Evolutionary conservation across 2,113 vertebrate species (phyloP).

Genomic region (Mesembrinibis cayennensis): DNA sequence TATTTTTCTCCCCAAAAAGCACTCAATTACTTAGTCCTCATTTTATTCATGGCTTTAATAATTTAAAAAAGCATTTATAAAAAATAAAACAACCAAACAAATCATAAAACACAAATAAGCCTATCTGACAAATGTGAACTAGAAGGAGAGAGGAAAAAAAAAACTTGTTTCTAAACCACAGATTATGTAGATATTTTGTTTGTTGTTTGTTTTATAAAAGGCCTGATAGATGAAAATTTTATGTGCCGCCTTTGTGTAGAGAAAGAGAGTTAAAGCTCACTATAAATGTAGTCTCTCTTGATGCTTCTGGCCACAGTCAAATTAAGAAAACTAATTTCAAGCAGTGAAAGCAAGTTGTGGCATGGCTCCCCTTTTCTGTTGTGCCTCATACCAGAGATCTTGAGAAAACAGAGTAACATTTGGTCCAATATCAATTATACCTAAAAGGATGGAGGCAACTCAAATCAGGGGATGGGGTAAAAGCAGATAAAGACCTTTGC

Average conservation of each 20-base stretch:
- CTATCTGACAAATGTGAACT: background rate
- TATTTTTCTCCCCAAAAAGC: background rate
- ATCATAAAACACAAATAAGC: background rate
- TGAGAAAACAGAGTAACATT: background rate
- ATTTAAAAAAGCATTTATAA: background rate
- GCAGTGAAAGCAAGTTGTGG: background rate
- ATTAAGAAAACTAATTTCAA: background rate
- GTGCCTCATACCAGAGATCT: background rate
- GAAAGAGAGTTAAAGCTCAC: background rate
- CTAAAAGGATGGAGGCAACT: background rate
- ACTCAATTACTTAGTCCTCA: background rate
- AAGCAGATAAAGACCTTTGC: background rate
- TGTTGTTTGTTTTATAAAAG: constrained; percentile 14
- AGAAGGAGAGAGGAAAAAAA: background rate
- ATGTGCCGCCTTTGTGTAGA: background rate
- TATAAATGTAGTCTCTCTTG: background rate
- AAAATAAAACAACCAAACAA: constrained; percentile 8
- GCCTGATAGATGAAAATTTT: constrained; percentile 15
- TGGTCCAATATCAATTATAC: background rate
- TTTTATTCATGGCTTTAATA: constrained; percentile 31
- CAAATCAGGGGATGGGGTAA: background rate
- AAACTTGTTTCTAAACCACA: background rate
- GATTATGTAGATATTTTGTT: constrained; percentile 10
- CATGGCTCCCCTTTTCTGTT: background rate
- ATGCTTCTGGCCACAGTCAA: background rate